Evolutionary conservation across 2,888 invertebrate genomes (phyloP).

Genomic region (Neoitamus cyanurus): DNA sequence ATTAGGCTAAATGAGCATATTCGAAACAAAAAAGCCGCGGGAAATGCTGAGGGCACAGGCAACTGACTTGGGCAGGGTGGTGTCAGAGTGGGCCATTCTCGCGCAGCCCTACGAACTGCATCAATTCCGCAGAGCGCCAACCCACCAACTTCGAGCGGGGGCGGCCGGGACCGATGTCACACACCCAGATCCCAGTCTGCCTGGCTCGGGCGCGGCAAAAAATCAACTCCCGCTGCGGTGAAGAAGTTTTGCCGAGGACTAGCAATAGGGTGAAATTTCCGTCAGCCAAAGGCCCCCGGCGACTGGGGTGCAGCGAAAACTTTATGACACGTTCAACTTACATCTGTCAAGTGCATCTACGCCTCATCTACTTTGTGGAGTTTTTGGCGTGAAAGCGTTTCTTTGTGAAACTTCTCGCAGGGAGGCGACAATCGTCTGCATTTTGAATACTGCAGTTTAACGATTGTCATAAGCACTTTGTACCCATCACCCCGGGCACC

Average conservation of each 20-base stretch:
- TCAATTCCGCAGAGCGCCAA: background rate
- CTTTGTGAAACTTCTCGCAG: constrained; percentile 6
- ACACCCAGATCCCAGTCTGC: too few relatives aligned
- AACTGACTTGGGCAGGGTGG: background rate
- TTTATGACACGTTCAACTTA: constrained; percentile 38
- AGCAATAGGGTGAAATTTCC: background rate
- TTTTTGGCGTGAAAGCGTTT: constrained; percentile 19
- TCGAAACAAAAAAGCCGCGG: background rate
- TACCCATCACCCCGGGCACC: background rate
- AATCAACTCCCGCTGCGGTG: constrained; percentile 6
- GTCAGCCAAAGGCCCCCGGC: background rate
- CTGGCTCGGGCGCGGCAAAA: background rate
- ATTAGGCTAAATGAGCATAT: background rate
- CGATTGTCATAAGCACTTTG: constrained; percentile 30
- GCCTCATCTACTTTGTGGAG: constrained; percentile 10
- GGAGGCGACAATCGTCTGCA: constrained; percentile 35
- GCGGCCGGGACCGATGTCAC: background rate
- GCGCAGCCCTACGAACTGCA: background rate
- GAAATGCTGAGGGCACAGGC: background rate
- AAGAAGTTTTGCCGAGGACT: background rate
- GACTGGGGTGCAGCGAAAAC: constrained; percentile 5
- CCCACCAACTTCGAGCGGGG: background rate
- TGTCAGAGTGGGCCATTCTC: background rate
- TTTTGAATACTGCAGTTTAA: constrained; percentile 19
- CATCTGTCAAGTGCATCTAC: constrained; percentile 34